Evolutionary conservation across 2,113 vertebrate genomes (phyloP).

Genomic region (Rhinopomastus cyanomelas): DNA sequence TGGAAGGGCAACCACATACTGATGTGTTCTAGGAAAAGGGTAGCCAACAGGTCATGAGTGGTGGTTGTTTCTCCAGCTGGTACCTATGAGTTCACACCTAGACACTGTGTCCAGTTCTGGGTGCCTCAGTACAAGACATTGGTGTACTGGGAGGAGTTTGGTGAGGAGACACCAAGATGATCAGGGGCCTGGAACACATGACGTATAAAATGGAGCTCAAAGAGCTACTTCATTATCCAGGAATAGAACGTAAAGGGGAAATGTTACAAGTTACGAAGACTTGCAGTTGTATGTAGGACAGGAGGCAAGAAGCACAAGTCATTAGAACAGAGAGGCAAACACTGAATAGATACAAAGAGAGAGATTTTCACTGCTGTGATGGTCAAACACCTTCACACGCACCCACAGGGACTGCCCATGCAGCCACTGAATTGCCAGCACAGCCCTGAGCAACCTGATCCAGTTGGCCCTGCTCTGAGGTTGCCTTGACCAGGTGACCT

Average conservation of each 20-base stretch:
- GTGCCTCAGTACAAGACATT: background rate
- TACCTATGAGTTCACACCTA: background rate
- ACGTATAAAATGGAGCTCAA: background rate
- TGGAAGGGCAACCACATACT: background rate
- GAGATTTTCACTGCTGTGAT: background rate
- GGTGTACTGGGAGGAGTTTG: background rate
- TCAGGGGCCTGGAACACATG: background rate
- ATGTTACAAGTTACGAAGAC: background rate
- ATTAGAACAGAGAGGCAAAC: background rate
- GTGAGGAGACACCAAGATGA: background rate
- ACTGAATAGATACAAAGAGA: background rate
- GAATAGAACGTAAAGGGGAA: background rate
- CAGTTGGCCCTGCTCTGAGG: background rate
- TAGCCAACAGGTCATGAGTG: background rate
- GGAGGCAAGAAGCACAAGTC: background rate
- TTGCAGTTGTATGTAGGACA: background rate
- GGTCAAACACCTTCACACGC: background rate
- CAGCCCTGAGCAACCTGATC: background rate
- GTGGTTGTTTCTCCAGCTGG: background rate
- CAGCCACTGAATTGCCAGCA: background rate
- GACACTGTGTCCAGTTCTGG: background rate
- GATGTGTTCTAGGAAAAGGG: background rate
- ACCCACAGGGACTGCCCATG: background rate
- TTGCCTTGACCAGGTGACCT: conserved; percentile 38
- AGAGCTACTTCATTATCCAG: background rate